Evolutionary conservation across 1,140 invertebrate species (phyloP).

Genomic region (Philaenus spumarius): DNA sequence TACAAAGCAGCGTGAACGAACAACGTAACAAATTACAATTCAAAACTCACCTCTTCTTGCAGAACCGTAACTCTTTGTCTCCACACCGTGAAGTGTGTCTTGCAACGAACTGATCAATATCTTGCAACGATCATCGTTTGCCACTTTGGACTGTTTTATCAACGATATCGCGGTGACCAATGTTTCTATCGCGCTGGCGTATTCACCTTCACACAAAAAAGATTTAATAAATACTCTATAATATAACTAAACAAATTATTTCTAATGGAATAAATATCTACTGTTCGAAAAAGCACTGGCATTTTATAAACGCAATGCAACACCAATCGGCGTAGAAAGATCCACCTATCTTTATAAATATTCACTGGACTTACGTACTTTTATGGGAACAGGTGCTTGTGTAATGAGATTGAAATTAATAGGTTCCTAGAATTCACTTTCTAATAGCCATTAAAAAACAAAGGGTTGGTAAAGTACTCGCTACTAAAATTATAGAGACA

Average conservation of each 20-base stretch:
- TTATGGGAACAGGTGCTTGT: too few relatives aligned
- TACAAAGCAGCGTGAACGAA: background rate
- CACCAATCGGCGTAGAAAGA: too few relatives aligned
- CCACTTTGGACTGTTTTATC: slow-evolving; percentile 97
- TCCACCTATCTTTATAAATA: too few relatives aligned
- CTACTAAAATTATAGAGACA: too few relatives aligned
- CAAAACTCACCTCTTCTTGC: slow-evolving; percentile 45
- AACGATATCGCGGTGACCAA: slow-evolving; percentile 96
- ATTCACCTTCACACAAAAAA: slow-evolving; percentile 62
- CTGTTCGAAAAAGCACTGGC: background rate
- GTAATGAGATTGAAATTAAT: too few relatives aligned
- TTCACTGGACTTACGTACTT: too few relatives aligned
- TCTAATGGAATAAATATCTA: background rate
- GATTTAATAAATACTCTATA: background rate
- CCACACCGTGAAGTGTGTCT: slow-evolving; percentile 95
- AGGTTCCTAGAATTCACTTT: too few relatives aligned
- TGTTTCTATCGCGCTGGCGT: slow-evolving; percentile 96
- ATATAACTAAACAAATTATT: background rate
- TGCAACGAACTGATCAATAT: slow-evolving; percentile 94
- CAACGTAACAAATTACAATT: slow-evolving; percentile 21
- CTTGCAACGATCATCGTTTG: slow-evolving; percentile 96
- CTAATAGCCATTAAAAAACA: too few relatives aligned
- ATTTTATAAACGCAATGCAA: too few relatives aligned
- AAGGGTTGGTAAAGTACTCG: too few relatives aligned
- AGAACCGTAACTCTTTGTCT: slow-evolving; percentile 89